Evolutionary conservation across 2,888 invertebrate species (phyloP).

Genomic region (Endomychus coccineus): DNA sequence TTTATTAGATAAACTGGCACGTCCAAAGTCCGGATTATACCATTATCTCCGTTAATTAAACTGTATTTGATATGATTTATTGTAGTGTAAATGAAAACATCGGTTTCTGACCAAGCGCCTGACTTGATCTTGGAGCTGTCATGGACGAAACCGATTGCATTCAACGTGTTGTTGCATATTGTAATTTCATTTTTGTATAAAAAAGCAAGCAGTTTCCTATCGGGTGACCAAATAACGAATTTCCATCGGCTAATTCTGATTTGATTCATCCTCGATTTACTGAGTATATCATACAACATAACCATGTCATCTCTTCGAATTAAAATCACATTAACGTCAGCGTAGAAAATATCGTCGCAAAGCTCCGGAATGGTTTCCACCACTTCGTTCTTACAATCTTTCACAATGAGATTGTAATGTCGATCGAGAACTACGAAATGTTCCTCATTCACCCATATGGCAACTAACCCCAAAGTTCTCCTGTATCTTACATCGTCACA

Average conservation of each 20-base stretch:
- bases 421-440: conserved; percentile 88
- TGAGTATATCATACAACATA: conserved; percentile 87
- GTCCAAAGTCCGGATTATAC: conserved; percentile 90
- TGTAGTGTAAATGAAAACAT: conserved; percentile 92
- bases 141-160: conserved; percentile 78
- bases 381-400: conserved; percentile 90
- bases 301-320: conserved; percentile 81
- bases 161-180: conserved; percentile 75
- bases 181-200: conserved; percentile 84
- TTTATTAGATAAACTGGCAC: conserved; percentile 87
- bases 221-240: conserved; percentile 86
- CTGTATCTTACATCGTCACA: no score
- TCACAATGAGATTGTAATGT: conserved; percentile 78
- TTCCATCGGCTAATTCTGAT: conserved; percentile 75
- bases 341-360: conserved; percentile 93
- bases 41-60: conserved; percentile 86
- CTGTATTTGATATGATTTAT: conserved; percentile 96
- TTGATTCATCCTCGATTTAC: conserved; percentile 52
- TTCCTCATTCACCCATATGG: conserved; percentile 90
- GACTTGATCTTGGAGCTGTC: conserved; percentile 90
- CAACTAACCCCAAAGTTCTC: conserved; percentile 75
- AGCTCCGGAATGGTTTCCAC: conserved; percentile 76
- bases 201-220: conserved; percentile 84
- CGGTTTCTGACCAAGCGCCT: conserved; percentile 91
- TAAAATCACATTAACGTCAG: conserved; percentile 87